Evolutionary conservation across 2,113 vertebrate species (phyloP).

Genomic region (Microtus pennsylvanicus): DNA sequence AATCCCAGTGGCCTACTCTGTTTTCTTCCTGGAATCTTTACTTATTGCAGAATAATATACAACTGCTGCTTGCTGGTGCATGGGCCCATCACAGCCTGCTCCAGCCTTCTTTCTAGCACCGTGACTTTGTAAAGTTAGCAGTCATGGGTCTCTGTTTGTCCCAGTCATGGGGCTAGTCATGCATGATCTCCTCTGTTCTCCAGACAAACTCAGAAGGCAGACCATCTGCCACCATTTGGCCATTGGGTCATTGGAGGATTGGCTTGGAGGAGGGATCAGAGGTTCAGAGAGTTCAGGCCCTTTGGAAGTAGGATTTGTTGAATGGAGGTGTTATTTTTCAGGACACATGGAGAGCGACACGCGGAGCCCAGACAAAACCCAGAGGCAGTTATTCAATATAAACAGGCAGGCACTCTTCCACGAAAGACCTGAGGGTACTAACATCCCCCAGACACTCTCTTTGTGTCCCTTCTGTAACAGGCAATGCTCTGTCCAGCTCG

Average conservation of each 20-base stretch:
- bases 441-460: background rate
- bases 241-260: no score
- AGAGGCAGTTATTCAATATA: fast-evolving
- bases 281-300: background rate
- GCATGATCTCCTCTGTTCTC: background rate
- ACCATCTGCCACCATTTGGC: no score
- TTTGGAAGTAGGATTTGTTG: background rate
- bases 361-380: fast-evolving
- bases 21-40: background rate
- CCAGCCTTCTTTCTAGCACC: background rate
- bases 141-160: fast-evolving
- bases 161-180: fast-evolving
- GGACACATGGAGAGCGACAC: background rate
- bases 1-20: background rate
- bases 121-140: background rate
- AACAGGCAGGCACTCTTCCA: fast-evolving
- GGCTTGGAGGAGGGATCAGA: background rate
- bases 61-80: background rate
- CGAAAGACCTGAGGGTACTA: background rate
- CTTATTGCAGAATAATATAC: background rate
- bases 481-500: no score
- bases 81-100: background rate
- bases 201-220: background rate
- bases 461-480: fast-evolving
- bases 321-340: fast-evolving